These are phyloP conservation scores for Plumapathes pennacea DNA, from an alignment of 92 coral and sea anemone genomes.

Conservation along the genomic window DNA sequence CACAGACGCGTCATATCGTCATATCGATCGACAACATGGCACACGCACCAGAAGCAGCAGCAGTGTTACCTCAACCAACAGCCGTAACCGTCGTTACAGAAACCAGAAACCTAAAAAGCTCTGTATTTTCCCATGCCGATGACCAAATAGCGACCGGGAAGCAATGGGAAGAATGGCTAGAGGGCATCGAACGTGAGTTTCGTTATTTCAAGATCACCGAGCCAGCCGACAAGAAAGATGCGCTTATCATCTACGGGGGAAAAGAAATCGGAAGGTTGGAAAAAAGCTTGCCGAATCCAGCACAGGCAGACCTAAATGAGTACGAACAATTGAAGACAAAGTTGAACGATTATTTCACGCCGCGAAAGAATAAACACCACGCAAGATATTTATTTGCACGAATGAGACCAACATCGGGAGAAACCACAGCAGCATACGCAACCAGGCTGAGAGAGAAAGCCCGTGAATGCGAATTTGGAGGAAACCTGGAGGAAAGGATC, in stretches of 20 bases:
- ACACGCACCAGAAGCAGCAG: background rate
- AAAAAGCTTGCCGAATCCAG: constrained; percentile 47
- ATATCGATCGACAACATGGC: constrained; percentile 3
- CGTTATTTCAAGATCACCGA: constrained; percentile 55
- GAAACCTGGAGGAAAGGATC: constrained; percentile 44
- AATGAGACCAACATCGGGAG: constrained; percentile 17
- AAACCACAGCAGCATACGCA: constrained; percentile 14
- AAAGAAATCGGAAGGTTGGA: constrained; percentile 50
- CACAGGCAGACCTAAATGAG: background rate
- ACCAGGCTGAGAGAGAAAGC: constrained; percentile 32
- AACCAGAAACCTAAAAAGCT: constrained; percentile 16
- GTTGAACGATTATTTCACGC: constrained; percentile 34
- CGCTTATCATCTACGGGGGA: constrained; percentile 59
- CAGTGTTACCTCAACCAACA: background rate
- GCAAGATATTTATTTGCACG: constrained; percentile 36
- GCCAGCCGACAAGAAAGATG: constrained; percentile 48
- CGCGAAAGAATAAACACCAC: constrained; percentile 47
- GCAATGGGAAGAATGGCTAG: constrained; percentile 60
- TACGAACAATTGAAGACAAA: too few species aligned
- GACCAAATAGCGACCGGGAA: constrained; percentile 30
- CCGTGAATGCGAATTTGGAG: constrained; percentile 46
- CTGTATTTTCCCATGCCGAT: constrained; percentile 17
- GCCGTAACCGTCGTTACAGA: constrained; percentile 20
- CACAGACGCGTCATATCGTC: too few species aligned
- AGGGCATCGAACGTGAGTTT: constrained; percentile 51